phyloP scores from a whole-genome alignment of 2,888 invertebrate species.

The Blastobasis lacticolella region DNA sequence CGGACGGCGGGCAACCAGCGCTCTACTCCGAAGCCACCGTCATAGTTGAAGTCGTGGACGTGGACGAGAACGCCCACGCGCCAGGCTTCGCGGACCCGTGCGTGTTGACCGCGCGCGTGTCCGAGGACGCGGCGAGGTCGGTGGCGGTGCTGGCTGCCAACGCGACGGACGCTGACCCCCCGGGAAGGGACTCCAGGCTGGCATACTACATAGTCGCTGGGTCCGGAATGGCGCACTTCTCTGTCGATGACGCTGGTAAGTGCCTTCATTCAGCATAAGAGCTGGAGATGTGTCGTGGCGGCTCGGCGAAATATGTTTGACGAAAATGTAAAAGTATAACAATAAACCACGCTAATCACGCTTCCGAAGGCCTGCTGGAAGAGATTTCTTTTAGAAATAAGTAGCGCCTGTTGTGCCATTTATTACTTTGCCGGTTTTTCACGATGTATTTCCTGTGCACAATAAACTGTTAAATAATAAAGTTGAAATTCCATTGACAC shows the following conservation, averaged over 20 bases:
- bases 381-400: too few relatives aligned
- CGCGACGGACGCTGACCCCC: slow-evolving; percentile 86
- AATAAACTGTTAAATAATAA: too few relatives aligned
- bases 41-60: slow-evolving; percentile 91
- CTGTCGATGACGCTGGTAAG: slow-evolving; percentile 90
- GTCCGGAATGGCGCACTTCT: slow-evolving; percentile 92
- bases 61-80: slow-evolving; percentile 92
- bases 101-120: slow-evolving; percentile 82
- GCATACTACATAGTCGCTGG: slow-evolving; percentile 91
- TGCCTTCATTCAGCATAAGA: not conserved
- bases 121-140: slow-evolving; percentile 86
- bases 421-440: too few relatives aligned
- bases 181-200: slow-evolving; percentile 86
- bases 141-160: slow-evolving; percentile 84
- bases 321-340: too few relatives aligned
- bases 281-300: too few relatives aligned
- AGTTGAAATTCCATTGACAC: too few relatives aligned
- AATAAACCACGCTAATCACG: too few relatives aligned
- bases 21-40: slow-evolving; percentile 86
- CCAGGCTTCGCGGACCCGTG: slow-evolving; percentile 86
- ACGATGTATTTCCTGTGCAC: too few relatives aligned
- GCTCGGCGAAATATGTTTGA: too few relatives aligned
- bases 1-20: slow-evolving; percentile 88
- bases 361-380: too few relatives aligned
- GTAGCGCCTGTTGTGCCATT: too few relatives aligned